Conservation (phyloP, 2,113 vertebrate species). For the Dicaeum eximium region DNA sequence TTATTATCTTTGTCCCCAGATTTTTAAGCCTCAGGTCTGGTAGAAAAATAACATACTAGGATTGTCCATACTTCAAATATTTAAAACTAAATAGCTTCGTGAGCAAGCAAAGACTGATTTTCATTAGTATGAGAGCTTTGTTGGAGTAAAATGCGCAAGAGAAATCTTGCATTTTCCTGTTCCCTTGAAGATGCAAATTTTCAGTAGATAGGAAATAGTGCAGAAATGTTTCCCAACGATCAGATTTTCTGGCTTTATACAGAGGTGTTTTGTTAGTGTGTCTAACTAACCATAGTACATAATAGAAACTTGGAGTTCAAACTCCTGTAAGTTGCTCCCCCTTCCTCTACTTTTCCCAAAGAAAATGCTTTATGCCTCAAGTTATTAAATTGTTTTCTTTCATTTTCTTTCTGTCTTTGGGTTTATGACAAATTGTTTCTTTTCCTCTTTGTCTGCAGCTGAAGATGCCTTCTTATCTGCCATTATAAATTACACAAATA, state of each 20-base stretch:
- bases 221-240: not conserved
- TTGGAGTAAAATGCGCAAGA: not conserved
- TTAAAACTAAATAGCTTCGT: not conserved
- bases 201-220: not conserved
- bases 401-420: not conserved
- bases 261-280: not conserved
- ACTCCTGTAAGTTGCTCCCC: not conserved
- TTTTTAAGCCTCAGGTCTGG: not conserved
- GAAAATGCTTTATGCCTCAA: not conserved
- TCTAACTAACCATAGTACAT: not conserved
- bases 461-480: constrained; percentile 96
- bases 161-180: not conserved
- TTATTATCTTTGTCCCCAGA: not conserved
- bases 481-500: constrained; percentile 98
- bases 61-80: not conserved
- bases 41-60: not conserved
- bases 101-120: not conserved
- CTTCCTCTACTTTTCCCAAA: not conserved
- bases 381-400: not conserved
- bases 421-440: not conserved
- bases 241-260: not conserved
- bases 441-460: constrained; percentile 69
- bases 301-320: not conserved
- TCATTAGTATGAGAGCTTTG: not conserved
- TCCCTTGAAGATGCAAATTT: not conserved